Evolutionary conservation across 2,797 vertebrate species (phyloP), one percentile per base, ranked within the genome.

Genomic region (Poeciliopsis gracilis): DNA sequence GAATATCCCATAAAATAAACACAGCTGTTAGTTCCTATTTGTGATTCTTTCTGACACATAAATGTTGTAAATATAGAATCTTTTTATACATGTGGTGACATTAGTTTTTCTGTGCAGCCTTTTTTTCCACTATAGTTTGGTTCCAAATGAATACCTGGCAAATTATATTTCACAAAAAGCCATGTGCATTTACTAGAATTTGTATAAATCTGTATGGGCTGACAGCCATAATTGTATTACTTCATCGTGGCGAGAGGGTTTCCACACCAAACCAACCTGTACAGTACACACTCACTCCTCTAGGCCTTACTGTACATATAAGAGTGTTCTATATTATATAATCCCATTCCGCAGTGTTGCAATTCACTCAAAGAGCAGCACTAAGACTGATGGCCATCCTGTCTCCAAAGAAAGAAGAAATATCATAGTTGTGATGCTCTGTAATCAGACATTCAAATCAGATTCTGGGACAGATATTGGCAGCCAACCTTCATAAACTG

Each of bases 251-350:
- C 79, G 63, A 86, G 87, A 85, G 78, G 63, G 82, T 81, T 53
- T 88, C 84, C 87, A 86, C 78, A 85, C 80, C 77, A 89, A 77
- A 88, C 82, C 79, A 53, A 86, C 83, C 13, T 93, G 90, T 93
- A 92, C 91, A 94, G 92, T 86, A 77, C 86, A 87, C 90, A 84
- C 85, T 90, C 92, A 85, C 93, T 90, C 90, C 90, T 92, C 90
- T 92, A 91, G 90, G 94, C 94, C 93, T 94, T 93, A 94, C 82
- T 94, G 92, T 94, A 93, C 73, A 92, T 93, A 94, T 72, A 80
- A 88, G 91, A 91, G 92, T 91, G 91, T 83, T 92, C 73, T 77
- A 83, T 90, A 82, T 79, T 82, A 82, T 82, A 87, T 38, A 73
- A 88, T 79, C 77, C 72, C 81, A 73, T 80, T 84, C 75, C 77